Base-by-base conservation (phyloP, 2,797 vertebrate genomes). In the Siniperca scherzeri region DNA sequence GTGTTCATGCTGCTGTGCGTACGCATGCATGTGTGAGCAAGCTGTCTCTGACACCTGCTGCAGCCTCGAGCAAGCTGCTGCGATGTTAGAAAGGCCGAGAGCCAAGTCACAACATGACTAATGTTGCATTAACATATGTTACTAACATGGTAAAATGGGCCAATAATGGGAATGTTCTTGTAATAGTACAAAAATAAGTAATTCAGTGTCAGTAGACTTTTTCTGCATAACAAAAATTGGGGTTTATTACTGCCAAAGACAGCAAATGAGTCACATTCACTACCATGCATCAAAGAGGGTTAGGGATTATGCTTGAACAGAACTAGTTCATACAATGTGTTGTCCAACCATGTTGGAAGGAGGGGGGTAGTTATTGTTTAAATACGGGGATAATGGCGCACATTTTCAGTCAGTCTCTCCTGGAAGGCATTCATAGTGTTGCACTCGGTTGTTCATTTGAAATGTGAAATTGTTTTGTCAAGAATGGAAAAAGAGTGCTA, bases 11-110 rank as follows among this genome's bases (percentile, higher is more conserved):
- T 78, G 74, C 50, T 69, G 70, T 77, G 82, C 36, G 46, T 73
- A 81, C 33, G 56, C 82, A 85, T 83, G 87, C 87, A 87, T 88
- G 86, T 86, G 81, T 77, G 77, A 77, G 82, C 82, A 88, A 82
- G 89, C 88, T 88, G 88, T 82, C 81, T 42, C 14, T 5, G 64
- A 89, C 87, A 91, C 89, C 89, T 91, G 88, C 88, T 84, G 84
- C 84, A 83, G 83, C 81, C 80, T 40, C 3, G 16, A 50, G 82
- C 85, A 87, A 70, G 80, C 80, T 81, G 86, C 81, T 84, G 78
- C 7, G 22, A 71, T 68, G 86, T 85, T 75, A 76, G 30, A 77
- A 21, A 72, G 57, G 74, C 79, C 5, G 1, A 44, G 44, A 40
- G 85, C 68, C 73, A 66, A 89, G 81, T 16, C 67, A 42, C 25